Evolutionary conservation across 2,888 invertebrate genomes (phyloP), one percentile per base, ranked within the genome.

Genomic region (Periphyllus acericola): DNA sequence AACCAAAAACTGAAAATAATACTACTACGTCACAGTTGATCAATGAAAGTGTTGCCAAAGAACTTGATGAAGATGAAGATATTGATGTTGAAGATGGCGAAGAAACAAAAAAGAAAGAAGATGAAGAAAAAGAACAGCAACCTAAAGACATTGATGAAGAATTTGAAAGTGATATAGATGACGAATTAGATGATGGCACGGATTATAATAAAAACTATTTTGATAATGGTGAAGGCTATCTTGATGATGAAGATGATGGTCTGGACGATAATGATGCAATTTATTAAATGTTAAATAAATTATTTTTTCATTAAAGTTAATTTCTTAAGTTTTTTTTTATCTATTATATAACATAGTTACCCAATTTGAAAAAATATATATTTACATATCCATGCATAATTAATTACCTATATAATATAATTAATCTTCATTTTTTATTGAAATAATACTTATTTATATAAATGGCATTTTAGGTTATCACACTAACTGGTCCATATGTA

Each of bases 141-240:
- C 93, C 93, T 88, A 92, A 91, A 82, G 92, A 92, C 66, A 91
- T 90, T 90, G 94, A 94, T 78, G 93, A 93, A 75, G 93, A 94
- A 89, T 94, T 94, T 89, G 93, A 93, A 82, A 95, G 95, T 81
- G 95, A 95, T 90, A 91, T 93, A 17, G 96, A 96, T 90, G 95
- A 96, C 91, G 96, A 97, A 92, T 95, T 96, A 93, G 97, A 97
- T 91, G 96, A 96, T 91, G 97, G 96, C 34, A 97, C 96, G 36
- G 96, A 97, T 91, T 97, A 97, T 91, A 95, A 95, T 0, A 96
- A 96, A 90, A 96, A 95, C 91, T 96, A 96, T 91, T 97, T 97
- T 91, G 96, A 97, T 91, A 96, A 96, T 91, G 97, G 96, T 1
- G 97, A 97, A 92, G 94, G 94, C 55, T 96, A 95, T 86, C 83